Base-by-base conservation (phyloP, 2,888 invertebrate genomes). In the Panorpa germanica region DNA sequence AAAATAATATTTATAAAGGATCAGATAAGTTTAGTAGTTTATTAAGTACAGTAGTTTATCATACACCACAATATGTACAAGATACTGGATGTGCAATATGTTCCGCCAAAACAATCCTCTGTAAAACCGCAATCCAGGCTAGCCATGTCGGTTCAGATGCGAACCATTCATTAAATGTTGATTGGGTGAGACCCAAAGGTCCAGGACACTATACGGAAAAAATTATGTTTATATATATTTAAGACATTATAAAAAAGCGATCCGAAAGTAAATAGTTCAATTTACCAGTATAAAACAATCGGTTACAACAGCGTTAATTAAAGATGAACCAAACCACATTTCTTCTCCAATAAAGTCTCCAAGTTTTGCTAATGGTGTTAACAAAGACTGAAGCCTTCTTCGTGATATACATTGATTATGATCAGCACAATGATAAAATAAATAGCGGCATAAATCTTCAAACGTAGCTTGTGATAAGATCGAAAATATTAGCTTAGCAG, bases 331-430 rank as follows among this genome's bases (percentile, higher is more conserved):
- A 53, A 69, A 73, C 17, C 62, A 61, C 12, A 59, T 57, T 36
- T 60, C 59, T 47, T 69, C 69, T 24, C 70, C 71, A 22, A 77
- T 49, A 47, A 67, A 69, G 38, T 61, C 58, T 43, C 65, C 51
- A 48, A 66, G 41, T 55, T 67, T 55, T 7, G 66, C 63, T 15
- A 80, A 53, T 46, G 71, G 68, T 11, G 59, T 53, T 35, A 82
- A 49, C 30, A 81, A 49, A 1, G 61, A 57, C 4, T 66, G 60
- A 28, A 82, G 52, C 18, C 69, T 55, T 29, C 64, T 59, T 28
- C 68, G 63, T 0, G 72, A 70, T 25, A 78, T 63, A 39, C 74
- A 77, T 20, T 74, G 71, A 45, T 78, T 78, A 43, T 78, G 74
- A 48, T 80, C 77, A 2, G 74, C 66, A 42, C 73, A 61, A 41